Base-by-base conservation (phyloP, 2,888 invertebrate genomes). In the Cenopis cana region DNA sequence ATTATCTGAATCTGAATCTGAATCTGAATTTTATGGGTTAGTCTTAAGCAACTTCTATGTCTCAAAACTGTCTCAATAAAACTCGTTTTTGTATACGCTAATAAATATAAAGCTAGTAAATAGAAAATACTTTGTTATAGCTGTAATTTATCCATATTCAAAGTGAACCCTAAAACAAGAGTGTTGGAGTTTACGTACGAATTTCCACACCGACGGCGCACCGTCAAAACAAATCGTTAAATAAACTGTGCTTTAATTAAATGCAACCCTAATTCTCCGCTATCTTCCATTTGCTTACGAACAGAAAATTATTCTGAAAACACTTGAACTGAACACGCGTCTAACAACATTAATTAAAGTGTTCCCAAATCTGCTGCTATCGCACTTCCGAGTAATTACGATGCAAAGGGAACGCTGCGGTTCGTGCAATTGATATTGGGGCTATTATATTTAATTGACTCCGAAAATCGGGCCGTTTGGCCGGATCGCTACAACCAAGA, bases 331-430 rank as follows among this genome's bases (percentile, higher is more conserved):
- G 79, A 85, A 86, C 89, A 90, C 89, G 88, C 89, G 86, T 90
- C 88, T 87, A 88, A 86, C 88, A 87, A 90, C 89, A 88, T 89
- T 91, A 89, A 92, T 93, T 91, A 91, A 88, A 90, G 87, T 88
- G 88, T 87, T 89, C 82, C 89, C 86, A 89, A 91, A 93, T 90
- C 89, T 88, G 87, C 88, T 79, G 86, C 86, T 90, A 91, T 92
- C 91, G 85, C 87, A 85, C 87, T 91, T 91, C 91, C 91, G 87
- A 74, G 76, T 89, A 90, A 93, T 92, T 93, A 91, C 89, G 91
- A 90, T 88, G 87, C 90, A 86, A 86, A 87, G 90, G 92, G 88
- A 86, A 85, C 85, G 86, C 76, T 60, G 54, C 17, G 55, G 24
- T 56, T 55, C 65, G 46, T 64, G 55, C 67, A 61, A 71, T 60